Evolutionary conservation across 2,888 invertebrate species (phyloP), one percentile per base, ranked within the genome.

Genomic region (Colostygia pectinataria): DNA sequence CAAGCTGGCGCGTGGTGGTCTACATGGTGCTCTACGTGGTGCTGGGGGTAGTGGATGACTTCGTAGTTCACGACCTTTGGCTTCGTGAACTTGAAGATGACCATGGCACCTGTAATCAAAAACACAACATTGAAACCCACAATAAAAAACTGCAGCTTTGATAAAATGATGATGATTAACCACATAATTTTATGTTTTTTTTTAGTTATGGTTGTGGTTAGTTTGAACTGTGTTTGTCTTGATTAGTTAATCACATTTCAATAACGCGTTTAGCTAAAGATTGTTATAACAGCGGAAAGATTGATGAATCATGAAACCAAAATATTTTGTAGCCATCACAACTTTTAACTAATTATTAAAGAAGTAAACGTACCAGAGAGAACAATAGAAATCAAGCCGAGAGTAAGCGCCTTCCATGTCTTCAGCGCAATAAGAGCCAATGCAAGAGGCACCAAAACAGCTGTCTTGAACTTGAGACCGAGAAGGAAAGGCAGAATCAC

Each of bases 1-100:
- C 83, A 90, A 13, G 78, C 87, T n/a, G 90, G 83, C 7, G 86
- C 80, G 53, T 88, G 90, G 57, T 93, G 93, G 65, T 93, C 93
- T 1, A 93, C 91, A 10, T 93, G 93, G 49, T 93, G 93, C 54
- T 95, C 94, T 44, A 95, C 95, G 55, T 92, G 91, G 62, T 93
- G 93, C 66, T 93, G 93, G 23, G 95, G 95, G 73, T 95, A 95
- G 80, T 96, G 96, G 61, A 96, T 94, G 37, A 96, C 95, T 89
- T 97, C 96, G 73, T 96, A 96, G 83, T 96, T 96, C 59, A 96
- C 93, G 66, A 95, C 94, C 88, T 96, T 96, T 47, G 96, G 96
- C 73, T 96, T 96, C 63, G 96, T 94, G 75, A 96, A 92, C 84
- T 96, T 96, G 90, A 96, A 96, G 77, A 97, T 95, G 40, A 96